Evolutionary conservation across 2,888 invertebrate genomes (phyloP).

Genomic region (Drosophila kuntzei): DNA sequence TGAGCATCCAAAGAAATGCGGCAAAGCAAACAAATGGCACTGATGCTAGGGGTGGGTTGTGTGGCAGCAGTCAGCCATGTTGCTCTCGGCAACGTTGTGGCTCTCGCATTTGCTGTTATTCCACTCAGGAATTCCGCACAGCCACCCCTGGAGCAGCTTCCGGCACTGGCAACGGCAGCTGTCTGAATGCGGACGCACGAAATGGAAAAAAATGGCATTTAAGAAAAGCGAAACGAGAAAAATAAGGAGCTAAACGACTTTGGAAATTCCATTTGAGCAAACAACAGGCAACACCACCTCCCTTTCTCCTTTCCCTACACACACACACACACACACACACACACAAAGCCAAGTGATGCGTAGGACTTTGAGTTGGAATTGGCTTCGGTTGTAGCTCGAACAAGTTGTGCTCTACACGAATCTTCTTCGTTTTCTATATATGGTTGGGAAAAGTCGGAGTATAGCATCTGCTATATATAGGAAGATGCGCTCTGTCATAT

Average conservation of each 20-base stretch:
- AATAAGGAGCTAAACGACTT: constrained; percentile 80
- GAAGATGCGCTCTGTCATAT: constrained; percentile 20
- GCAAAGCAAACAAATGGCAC: constrained; percentile 76
- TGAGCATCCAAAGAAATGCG: constrained; percentile 63
- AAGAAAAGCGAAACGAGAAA: constrained; percentile 80
- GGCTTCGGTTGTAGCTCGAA: constrained; percentile 8
- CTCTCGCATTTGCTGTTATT: constrained; percentile 57
- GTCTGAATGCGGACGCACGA: constrained; percentile 75
- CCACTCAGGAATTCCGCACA: constrained; percentile 76
- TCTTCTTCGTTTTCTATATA: constrained; percentile 25
- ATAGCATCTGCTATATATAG: constrained; percentile 8
- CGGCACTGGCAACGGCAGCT: constrained; percentile 67
- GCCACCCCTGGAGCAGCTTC: constrained; percentile 68
- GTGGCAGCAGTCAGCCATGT: constrained; percentile 63
- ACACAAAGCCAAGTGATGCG: constrained; percentile 3
- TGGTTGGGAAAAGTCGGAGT: not conserved
- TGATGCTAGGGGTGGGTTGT: constrained; percentile 57
- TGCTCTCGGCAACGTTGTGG: constrained; percentile 37
- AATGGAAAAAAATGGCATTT: constrained; percentile 80
- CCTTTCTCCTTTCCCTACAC: not conserved
- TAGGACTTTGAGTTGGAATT: constrained; percentile 22
- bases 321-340: not conserved
- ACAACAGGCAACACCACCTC: constrained; percentile 67
- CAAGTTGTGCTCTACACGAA: constrained; percentile 34
- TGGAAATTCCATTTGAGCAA: constrained; percentile 81